A percentile compares a stretch with the other conserved stretches of the same genome.
These are phyloP conservation scores for Halcyon chelicuti DNA, from an alignment of 2,797 vertebrate genomes.

Conservation along the genomic window DNA sequence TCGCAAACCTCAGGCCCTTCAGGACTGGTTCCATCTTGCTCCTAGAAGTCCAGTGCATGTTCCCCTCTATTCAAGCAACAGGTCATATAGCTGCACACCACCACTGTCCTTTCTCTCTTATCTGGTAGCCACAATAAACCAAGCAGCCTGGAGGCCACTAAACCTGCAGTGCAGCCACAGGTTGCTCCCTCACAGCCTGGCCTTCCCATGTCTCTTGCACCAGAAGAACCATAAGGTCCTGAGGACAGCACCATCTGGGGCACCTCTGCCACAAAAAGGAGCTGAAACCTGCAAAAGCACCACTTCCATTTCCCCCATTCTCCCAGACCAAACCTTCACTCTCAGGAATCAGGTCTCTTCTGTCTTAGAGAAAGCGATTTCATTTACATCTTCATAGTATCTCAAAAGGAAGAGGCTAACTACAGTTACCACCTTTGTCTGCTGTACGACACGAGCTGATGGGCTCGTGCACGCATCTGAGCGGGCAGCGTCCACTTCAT, in stretches of 20 bases:
- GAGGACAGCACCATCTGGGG: not conserved
- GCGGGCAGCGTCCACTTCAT: not conserved
- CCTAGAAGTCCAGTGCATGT: not conserved
- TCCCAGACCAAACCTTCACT: not conserved
- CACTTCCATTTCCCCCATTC: not conserved
- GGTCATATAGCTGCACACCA: not conserved
- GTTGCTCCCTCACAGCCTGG: not conserved
- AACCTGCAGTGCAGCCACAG: not conserved
- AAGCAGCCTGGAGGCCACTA: not conserved
- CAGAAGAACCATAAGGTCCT: not conserved
- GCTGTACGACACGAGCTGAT: rapidly evolving
- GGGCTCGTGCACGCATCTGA: not conserved
- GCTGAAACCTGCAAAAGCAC: not conserved
- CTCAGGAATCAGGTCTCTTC: not conserved
- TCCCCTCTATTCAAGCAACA: not conserved
- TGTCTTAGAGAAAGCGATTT: not conserved
- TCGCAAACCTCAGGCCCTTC: not conserved
- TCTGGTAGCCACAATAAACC: not conserved
- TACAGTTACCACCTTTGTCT: not conserved
- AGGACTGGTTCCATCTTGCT: not conserved
- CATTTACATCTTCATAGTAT: not conserved
- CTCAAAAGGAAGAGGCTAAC: not conserved
- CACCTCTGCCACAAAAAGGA: not conserved
- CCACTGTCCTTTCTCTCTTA: not conserved
- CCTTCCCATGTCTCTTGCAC: not conserved